Percentiles rank a stretch among this genome's conserved stretches.
phyloP scores from a whole-genome alignment of 1,140 invertebrate genomes.

The Delia radicum region DNA sequence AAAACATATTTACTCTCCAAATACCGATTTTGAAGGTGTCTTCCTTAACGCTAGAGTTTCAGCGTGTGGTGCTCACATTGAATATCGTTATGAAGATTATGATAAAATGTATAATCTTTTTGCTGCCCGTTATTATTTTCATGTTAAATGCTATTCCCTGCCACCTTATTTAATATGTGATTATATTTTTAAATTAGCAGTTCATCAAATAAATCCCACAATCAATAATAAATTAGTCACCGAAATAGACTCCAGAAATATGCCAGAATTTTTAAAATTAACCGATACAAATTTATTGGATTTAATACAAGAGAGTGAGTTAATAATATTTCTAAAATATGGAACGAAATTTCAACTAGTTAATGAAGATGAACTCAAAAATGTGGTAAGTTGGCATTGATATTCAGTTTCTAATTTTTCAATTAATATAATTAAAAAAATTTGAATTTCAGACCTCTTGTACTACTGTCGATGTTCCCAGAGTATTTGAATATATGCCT shows the following conservation, averaged over 20 bases:
- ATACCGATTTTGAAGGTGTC: constrained; percentile 41
- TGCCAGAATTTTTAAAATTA: constrained; percentile 4
- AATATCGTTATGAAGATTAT: constrained; percentile 47
- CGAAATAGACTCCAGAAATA: background rate
- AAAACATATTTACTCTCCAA: constrained; percentile 29
- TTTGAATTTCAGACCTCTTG: background rate
- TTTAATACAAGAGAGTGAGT: background rate
- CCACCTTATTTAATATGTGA: constrained; percentile 32
- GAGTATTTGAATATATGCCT: constrained; percentile 31
- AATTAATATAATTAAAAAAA: too few relatives aligned
- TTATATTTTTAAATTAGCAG: background rate
- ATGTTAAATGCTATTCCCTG: constrained; percentile 33
- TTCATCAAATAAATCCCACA: background rate
- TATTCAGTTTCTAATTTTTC: background rate
- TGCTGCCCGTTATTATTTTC: constrained; percentile 35
- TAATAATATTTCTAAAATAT: background rate
- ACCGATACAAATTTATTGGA: background rate
- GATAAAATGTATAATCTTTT: constrained; percentile 42
- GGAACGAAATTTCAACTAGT: background rate
- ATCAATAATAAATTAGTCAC: background rate
- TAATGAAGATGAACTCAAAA: background rate
- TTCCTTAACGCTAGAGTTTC: constrained; percentile 36
- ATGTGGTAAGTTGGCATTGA: background rate
- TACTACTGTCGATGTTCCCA: background rate
- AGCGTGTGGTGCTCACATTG: constrained; percentile 40